Conservation (phyloP, 35 echinoderm and acorn worm genomes). For the Holothuria glaberrima region DNA sequence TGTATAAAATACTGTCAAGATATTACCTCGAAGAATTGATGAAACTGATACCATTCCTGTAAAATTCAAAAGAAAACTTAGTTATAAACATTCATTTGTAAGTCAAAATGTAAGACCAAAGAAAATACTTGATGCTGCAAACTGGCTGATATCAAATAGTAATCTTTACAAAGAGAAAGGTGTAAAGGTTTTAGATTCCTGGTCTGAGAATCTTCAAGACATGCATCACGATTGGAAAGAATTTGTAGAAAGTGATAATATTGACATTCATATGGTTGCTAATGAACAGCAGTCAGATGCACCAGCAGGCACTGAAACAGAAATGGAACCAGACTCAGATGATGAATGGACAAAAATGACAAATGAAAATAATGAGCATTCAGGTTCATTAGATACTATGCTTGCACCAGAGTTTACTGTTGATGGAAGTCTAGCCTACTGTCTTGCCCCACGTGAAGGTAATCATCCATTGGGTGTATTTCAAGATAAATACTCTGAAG, state of each 20-base stretch:
- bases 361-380: constrained; percentile 8
- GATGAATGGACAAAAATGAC: constrained; percentile 66
- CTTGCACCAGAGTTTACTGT: constrained; percentile 21
- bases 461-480: constrained; percentile 58
- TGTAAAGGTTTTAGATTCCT: neutral
- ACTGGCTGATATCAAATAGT: constrained; percentile 51
- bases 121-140: constrained; percentile 57
- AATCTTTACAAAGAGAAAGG: constrained; percentile 50
- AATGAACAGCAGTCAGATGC: neutral
- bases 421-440: constrained; percentile 26
- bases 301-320: neutral
- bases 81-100: constrained; percentile 32
- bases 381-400: constrained; percentile 64
- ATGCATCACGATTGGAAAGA: constrained; percentile 32
- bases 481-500: constrained; percentile 65
- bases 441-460: constrained; percentile 55
- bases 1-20: constrained; percentile 42
- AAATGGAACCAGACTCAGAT: constrained; percentile 42
- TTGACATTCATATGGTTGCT: neutral
- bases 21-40: constrained; percentile 46
- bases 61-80: constrained; percentile 65
- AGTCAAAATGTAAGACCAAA: constrained; percentile 62
- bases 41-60: constrained; percentile 53
- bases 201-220: neutral
- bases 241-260: neutral